Conservation (phyloP, 2,113 vertebrate genomes). For the Chrysochloris asiatica region DNA sequence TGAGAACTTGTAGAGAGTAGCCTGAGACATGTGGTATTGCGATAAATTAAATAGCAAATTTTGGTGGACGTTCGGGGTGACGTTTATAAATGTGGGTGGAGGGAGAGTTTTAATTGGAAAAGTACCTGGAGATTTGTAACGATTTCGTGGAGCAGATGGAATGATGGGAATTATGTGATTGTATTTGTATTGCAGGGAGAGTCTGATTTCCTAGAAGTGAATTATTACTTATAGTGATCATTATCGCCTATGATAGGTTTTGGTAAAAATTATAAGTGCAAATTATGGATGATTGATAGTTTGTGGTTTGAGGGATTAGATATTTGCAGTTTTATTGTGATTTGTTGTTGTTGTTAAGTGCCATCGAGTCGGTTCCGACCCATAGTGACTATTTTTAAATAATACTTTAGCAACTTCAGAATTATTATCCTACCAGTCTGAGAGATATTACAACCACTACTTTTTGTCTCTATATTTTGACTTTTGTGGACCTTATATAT, state of each 20-base stretch:
- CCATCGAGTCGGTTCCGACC: too few species aligned
- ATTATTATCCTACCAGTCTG: not conserved
- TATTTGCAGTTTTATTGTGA: conserved; percentile 48
- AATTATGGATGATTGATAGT: not conserved
- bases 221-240: conserved; percentile 4
- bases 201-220: conserved; percentile 48
- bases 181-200: conserved; percentile 8
- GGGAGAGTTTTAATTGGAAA: conserved; percentile 38
- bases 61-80: conserved; percentile 36
- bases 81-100: conserved; percentile 24
- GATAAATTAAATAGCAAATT: conserved; percentile 4
- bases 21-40: not conserved
- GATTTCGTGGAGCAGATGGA: conserved; percentile 41
- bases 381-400: conserved; percentile 40
- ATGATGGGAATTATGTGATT: conserved; percentile 41
- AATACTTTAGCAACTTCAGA: conserved; percentile 34
- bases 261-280: conserved; percentile 38
- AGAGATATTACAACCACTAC: not conserved
- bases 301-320: conserved; percentile 24
- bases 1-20: not conserved
- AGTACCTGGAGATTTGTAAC: conserved; percentile 19
- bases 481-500: not conserved
- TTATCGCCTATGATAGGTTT: conserved; percentile 6
- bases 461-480: conserved; percentile 33
- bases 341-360: too few species aligned